Conservation (phyloP, 2,797 vertebrate species). For the Tiaroga cobitis region DNA sequence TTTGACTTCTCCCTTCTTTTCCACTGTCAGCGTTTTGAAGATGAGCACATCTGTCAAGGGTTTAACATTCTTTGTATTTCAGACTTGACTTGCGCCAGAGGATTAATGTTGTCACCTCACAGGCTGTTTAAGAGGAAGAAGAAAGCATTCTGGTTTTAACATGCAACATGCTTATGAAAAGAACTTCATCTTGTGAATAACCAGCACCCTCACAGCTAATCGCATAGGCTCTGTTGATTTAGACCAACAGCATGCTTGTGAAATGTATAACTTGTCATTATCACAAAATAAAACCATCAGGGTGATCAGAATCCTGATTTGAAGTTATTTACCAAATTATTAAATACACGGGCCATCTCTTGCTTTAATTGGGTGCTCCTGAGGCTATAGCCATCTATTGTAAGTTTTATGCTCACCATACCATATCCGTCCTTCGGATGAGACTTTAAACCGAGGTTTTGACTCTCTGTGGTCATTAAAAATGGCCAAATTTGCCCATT, state of each 20-base stretch:
- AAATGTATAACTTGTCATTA: not conserved
- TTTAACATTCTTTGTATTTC: conserved; percentile 52
- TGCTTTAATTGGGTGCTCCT: not conserved
- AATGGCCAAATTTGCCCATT: no score
- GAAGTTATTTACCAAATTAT: not conserved
- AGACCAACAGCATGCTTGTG: conserved; percentile 9
- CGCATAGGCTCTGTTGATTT: not conserved
- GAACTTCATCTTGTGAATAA: conserved; percentile 16
- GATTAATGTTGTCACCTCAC: conserved; percentile 59
- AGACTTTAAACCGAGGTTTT: no score
- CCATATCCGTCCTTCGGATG: no score
- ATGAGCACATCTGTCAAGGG: conserved; percentile 44
- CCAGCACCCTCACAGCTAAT: conserved; percentile 6
- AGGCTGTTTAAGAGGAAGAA: conserved; percentile 42
- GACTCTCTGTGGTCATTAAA: no score
- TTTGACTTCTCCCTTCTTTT: conserved; percentile 5
- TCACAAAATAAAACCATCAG: not conserved
- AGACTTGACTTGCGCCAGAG: conserved; percentile 57
- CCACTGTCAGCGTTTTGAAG: conserved; percentile 52
- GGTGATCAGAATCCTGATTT: not conserved
- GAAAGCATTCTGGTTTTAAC: conserved; percentile 30
- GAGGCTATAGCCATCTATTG: not conserved
- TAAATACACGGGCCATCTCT: not conserved
- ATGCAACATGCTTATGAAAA: conserved; percentile 34
- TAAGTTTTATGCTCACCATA: not conserved